Base-by-base conservation (phyloP, 1,140 invertebrate species). In the Drosophila bipectinata region DNA sequence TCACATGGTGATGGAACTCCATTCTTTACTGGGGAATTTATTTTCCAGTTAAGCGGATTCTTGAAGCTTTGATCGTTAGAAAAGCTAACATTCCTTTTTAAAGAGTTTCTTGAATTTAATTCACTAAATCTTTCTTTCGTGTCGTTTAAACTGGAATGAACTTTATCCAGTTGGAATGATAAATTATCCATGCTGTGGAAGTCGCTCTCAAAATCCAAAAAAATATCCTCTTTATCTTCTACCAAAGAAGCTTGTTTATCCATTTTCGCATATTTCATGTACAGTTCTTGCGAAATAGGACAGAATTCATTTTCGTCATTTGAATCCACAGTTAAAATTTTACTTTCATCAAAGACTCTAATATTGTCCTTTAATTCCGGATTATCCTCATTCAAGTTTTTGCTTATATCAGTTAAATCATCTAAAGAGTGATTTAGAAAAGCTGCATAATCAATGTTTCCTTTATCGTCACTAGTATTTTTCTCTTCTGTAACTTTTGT, bases 21-120 rank as follows among this genome's bases (percentile, higher is more conserved):
- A 24, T 47, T 75, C 5, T 69, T 60, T 1, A 21, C n/a, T 15
- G 58, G 71, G 4, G 41, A 37, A 10, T 55, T 52, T 8, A 51
- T 59, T 37, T 73, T 68, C 9, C 49, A 53, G 15, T 37, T 56
- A 8, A 85, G n/a, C 1, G 77, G 60, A 6, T 66, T 84, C 28
- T 73, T 84, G 6, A 84, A 79, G 21, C 72, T 79, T 12, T 60
- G 21, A 9, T 84, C 52, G 12, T 58, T 41, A 26, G 76, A 72
- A 0, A 82, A 47, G 32, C 75, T 82, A 7, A 68, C 48, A 1
- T 72, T 81, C 3, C 57, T 53, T 30, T 30, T 49, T 4, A 75
- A 52, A 10, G 69, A 67, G 26, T 34, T 49, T 1, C 26, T 45
- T 8, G 73, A 66, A 15, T 77, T 72, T 6, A 61, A 34, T 1